Conservation (phyloP, 2,113 vertebrate species). For the Seriola rivoliana region DNA sequence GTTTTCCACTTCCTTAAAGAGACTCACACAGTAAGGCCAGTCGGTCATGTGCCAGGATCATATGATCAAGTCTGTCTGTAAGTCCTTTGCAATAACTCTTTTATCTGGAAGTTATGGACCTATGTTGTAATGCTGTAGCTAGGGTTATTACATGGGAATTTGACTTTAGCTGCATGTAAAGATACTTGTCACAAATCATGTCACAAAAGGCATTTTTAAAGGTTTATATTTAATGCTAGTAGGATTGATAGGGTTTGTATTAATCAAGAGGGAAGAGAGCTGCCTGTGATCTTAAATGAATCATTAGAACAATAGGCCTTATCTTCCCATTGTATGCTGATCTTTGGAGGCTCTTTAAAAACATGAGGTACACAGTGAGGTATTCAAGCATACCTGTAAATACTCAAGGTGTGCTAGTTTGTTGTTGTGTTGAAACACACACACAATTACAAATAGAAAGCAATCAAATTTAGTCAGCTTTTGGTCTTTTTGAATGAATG, state of each 20-base stretch:
- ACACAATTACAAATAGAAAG: background rate
- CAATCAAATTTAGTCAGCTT: background rate
- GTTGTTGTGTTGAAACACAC: background rate
- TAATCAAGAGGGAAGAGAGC: slow-evolving; percentile 2
- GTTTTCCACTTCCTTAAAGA: slow-evolving; percentile 82
- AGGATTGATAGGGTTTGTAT: background rate
- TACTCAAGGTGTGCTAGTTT: background rate
- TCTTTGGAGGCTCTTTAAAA: background rate
- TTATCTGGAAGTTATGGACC: background rate
- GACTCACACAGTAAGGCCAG: slow-evolving; percentile 27
- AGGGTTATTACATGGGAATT: background rate
- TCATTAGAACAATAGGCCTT: slow-evolving; percentile 28
- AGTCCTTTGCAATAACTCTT: background rate
- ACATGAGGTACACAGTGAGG: background rate
- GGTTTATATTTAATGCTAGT: background rate
- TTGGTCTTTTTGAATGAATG: background rate
- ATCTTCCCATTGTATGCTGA: slow-evolving; percentile 4
- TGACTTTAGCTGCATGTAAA: background rate
- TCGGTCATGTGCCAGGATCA: slow-evolving; percentile 80
- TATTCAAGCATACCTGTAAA: background rate
- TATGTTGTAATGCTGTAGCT: background rate
- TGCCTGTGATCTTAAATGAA: background rate
- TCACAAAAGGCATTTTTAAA: background rate
- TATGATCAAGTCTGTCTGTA: slow-evolving; percentile 72
- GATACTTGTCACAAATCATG: background rate